Evolutionary conservation across 2,888 invertebrate species (phyloP).

Genomic region (Caenorhabditis zanzibari): DNA sequence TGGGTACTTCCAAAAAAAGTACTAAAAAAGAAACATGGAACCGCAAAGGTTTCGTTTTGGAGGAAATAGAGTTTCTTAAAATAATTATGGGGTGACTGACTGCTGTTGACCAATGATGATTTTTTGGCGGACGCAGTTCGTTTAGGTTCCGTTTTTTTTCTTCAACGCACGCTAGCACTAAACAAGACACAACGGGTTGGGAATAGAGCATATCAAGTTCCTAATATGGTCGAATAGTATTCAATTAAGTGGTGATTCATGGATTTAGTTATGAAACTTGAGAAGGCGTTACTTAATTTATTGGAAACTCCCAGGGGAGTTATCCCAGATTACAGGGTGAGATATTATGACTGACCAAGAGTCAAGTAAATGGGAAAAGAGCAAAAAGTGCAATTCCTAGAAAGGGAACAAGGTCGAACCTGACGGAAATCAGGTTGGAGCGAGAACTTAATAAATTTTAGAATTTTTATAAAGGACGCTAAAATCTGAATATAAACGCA

Average conservation of each 20-base stretch:
- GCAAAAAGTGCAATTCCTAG: too few relatives aligned
- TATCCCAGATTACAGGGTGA: constrained; percentile 1
- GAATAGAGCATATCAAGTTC: constrained; percentile 22
- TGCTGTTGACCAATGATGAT: constrained; percentile 17
- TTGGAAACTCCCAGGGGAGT: constrained; percentile 31
- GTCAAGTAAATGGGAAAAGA: background rate
- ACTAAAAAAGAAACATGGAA: constrained; percentile 38
- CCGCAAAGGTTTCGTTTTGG: constrained; percentile 10
- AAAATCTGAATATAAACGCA: too few relatives aligned
- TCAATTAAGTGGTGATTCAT: constrained; percentile 29
- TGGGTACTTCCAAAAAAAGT: constrained; percentile 6
- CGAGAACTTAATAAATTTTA: too few relatives aligned
- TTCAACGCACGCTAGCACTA: background rate
- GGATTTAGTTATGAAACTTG: constrained; percentile 39
- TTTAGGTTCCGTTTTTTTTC: constrained; percentile 17
- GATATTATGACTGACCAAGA: background rate
- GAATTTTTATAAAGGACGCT: too few relatives aligned
- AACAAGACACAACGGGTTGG: constrained; percentile 1
- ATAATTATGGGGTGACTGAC: constrained; percentile 50
- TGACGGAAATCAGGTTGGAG: too few relatives aligned
- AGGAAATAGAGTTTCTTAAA: constrained; percentile 27
- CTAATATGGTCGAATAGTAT: constrained; percentile 2
- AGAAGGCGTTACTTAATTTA: constrained; percentile 21
- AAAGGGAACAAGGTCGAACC: too few relatives aligned
- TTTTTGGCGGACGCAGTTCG: constrained; percentile 26